Conservation (phyloP, 2,113 vertebrate genomes). For the Carlito syrichta region DNA sequence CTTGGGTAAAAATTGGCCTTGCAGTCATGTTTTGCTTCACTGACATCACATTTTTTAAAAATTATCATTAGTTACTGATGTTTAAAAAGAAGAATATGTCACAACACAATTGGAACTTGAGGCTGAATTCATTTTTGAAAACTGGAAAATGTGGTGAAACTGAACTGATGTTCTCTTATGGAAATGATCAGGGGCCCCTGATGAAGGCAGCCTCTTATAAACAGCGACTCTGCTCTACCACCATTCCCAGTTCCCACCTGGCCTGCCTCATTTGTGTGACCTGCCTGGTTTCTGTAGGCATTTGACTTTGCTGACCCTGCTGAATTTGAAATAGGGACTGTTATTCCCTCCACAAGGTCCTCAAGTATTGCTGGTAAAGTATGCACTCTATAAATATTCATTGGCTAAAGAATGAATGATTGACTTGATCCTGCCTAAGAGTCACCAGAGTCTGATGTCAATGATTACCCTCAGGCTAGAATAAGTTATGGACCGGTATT, state of each 20-base stretch:
- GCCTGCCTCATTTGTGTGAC: not conserved
- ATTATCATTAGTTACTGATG: not conserved
- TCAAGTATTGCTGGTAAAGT: not conserved
- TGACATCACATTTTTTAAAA: not conserved
- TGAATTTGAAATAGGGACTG: not conserved
- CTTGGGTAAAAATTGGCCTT: not conserved
- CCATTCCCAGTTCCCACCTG: not conserved
- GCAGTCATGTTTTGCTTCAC: not conserved
- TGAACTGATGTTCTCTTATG: not conserved
- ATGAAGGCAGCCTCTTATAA: not conserved
- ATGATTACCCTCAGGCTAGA: constrained; percentile 19
- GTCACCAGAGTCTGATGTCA: not conserved
- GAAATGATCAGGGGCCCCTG: not conserved
- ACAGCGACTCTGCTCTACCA: not conserved
- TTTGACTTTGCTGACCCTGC: not conserved
- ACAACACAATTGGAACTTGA: not conserved
- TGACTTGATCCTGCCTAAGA: not conserved
- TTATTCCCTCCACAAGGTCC: not conserved
- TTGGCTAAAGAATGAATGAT: not conserved
- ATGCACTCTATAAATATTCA: not conserved
- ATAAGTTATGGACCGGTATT: not conserved
- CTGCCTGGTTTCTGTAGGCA: not conserved
- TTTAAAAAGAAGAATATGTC: constrained; percentile 19
- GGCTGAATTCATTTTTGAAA: not conserved
- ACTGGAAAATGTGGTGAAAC: not conserved